Percentiles rank a stretch among this genome's conserved stretches.
Conservation (phyloP, 1,140 invertebrate genomes). For the Anastrepha ludens region DNA sequence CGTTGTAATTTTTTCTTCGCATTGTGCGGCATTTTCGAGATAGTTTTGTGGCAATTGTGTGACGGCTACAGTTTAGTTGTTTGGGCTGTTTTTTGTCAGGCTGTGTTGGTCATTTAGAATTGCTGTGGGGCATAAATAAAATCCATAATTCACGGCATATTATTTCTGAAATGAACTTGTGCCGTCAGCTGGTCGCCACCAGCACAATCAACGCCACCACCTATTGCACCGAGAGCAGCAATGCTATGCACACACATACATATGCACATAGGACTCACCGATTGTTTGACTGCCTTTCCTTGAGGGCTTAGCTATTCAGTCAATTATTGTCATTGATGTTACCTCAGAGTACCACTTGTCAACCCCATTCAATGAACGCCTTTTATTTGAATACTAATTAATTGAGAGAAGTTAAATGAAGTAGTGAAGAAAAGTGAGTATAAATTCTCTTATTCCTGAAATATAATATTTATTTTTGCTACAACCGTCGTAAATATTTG, state of each 20-base stretch:
- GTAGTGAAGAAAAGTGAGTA: too few relatives aligned
- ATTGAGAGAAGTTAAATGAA: too few relatives aligned
- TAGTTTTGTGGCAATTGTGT: neutral
- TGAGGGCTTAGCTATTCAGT: neutral
- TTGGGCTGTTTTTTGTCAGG: too few relatives aligned
- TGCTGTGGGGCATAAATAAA: slow-evolving; percentile 57
- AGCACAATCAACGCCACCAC: neutral
- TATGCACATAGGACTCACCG: neutral
- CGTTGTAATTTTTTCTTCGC: neutral
- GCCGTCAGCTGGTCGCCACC: slow-evolving; percentile 38
- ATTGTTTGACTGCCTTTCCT: neutral
- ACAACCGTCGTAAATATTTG: too few relatives aligned
- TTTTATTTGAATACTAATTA: too few relatives aligned
- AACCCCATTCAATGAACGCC: too few relatives aligned
- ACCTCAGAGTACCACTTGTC: too few relatives aligned
- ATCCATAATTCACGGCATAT: slow-evolving; percentile 72
- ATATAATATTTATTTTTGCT: too few relatives aligned
- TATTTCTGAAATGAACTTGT: slow-evolving; percentile 59
- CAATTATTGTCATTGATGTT: too few relatives aligned
- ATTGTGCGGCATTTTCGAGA: neutral
- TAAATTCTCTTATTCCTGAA: too few relatives aligned
- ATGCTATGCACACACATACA: slow-evolving; percentile 45
- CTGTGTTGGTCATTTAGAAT: neutral
- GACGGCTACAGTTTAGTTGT: too few relatives aligned
- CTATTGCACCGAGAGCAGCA: neutral